Evolutionary conservation across 2,113 vertebrate species (phyloP).

Genomic region (Chlorodrepanis virens): DNA sequence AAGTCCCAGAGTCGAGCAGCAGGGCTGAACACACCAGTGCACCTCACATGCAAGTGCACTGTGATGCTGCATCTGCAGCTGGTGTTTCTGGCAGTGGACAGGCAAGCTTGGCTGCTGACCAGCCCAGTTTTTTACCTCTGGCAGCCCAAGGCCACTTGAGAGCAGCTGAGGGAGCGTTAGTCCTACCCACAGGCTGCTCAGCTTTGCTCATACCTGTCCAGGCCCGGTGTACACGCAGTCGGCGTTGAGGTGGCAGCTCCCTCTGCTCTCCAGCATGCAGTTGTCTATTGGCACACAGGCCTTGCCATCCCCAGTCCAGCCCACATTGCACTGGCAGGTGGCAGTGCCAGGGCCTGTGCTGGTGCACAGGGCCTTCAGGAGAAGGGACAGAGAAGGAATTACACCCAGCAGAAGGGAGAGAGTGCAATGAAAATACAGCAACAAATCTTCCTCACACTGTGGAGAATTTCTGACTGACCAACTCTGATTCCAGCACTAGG

Average conservation of each 20-base stretch:
- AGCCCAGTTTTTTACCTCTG: neutral
- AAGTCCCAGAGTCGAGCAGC: neutral
- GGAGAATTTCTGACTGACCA: neutral
- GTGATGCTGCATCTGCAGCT: neutral
- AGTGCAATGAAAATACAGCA: neutral
- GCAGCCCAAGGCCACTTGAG: neutral
- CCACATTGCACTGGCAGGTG: constrained; percentile 80
- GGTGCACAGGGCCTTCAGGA: constrained; percentile 83
- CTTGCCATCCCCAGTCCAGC: constrained; percentile 90
- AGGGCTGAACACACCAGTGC: neutral
- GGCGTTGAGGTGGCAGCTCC: constrained; percentile 82
- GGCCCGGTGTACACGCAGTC: constrained; percentile 84
- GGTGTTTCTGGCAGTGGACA: neutral
- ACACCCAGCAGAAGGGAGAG: neutral
- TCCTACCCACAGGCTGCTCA: neutral
- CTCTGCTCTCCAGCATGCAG: constrained; percentile 79
- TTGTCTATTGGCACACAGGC: constrained; percentile 85
- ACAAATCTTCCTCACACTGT: neutral
- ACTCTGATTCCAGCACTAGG: neutral
- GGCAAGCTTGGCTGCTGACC: neutral
- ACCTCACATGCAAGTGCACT: neutral
- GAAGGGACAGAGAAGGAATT: neutral
- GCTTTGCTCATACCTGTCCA: constrained; percentile 80
- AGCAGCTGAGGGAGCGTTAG: neutral
- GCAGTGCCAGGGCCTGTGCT: constrained; percentile 70